A percentile compares a stretch with the other conserved stretches of the same genome.
Evolutionary conservation across 2,888 invertebrate genomes (phyloP).

Genomic region (Vandiemenella viatica): DNA sequence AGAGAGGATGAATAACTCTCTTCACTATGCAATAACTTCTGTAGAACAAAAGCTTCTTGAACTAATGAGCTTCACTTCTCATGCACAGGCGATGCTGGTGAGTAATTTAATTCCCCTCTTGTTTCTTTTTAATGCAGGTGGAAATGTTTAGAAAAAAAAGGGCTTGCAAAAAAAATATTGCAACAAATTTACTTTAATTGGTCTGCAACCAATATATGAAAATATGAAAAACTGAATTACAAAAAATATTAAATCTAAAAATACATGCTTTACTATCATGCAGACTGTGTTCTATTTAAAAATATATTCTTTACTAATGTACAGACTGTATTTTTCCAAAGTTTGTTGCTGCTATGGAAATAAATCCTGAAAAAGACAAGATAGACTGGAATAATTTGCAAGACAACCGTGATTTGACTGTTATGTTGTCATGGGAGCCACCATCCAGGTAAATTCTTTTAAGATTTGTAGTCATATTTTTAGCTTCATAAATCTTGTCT

Average conservation of each 20-base stretch:
- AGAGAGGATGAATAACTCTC: constrained; percentile 63
- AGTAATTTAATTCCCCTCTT: too few relatives aligned
- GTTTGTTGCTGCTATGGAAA: constrained; percentile 39
- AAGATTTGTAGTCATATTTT: neutral
- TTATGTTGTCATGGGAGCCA: constrained; percentile 51
- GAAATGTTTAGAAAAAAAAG: too few relatives aligned
- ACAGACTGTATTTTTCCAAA: too few relatives aligned
- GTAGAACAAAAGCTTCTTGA: constrained; percentile 55
- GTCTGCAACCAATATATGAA: too few relatives aligned
- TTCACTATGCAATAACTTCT: constrained; percentile 52
- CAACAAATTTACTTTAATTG: too few relatives aligned
- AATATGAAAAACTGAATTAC: too few relatives aligned
- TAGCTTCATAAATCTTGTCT: neutral
- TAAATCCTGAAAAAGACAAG: constrained; percentile 41
- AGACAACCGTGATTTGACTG: constrained; percentile 65
- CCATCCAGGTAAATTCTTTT: constrained; percentile 20
- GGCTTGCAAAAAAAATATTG: too few relatives aligned
- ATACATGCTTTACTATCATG: too few relatives aligned
- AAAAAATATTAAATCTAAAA: too few relatives aligned
- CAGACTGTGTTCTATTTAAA: too few relatives aligned
- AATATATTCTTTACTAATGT: too few relatives aligned
- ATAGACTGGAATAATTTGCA: constrained; percentile 40
- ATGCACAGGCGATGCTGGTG: constrained; percentile 4
- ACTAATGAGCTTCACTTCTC: constrained; percentile 35
- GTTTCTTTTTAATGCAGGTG: too few relatives aligned